Base-by-base conservation (phyloP, 2,797 vertebrate genomes). In the Chrysocyon brachyurus region DNA sequence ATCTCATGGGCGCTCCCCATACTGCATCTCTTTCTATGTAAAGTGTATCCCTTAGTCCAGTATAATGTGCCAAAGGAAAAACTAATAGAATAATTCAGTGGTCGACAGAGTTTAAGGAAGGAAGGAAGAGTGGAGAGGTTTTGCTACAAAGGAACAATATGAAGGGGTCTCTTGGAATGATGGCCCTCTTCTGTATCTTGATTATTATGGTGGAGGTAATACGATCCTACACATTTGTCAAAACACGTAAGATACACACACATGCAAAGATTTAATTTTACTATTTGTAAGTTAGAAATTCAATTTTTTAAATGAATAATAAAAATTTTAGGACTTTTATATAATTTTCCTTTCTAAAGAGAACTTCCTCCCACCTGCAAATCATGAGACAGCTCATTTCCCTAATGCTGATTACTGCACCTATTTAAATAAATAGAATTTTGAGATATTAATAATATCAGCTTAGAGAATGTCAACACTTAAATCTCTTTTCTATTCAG, bases 401-500 rank as follows among this genome's bases (percentile, higher is more conserved):
- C 31, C 33, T 90, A 93, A 91, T 64, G 19, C 33, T 95, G 72
- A 93, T 90, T 73, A 93, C 12, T 36, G 2, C n/a, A 86, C 11
- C 70, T 81, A 64, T 92, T 94, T 92, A 82, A 97, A 86, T 88
- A 97, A 87, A 93, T 81, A 83, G 70, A 88, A 94, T 84, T 83
- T 88, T 92, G 9, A 87, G 33, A 68, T 87, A 54, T 77, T 87
- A 92, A 85, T 70, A 98, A 70, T 92, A 91, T 73, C 54, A 96
- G 26, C 33, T 92, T 97, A 96, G 94, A 73, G 64, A 46, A 96
- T 97, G 52, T 87, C 77, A 98, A 93, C 94, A 89, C 2, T 12
- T 91, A 97, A 77, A 97, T 79, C 94, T 90, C 79, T 94, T 94
- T 93, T 61, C 64, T 82, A 84, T 85, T 86, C 97, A 97, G 84